phyloP scores from a whole-genome alignment of 2,888 invertebrate genomes.

The Melinaea marsaeus region DNA sequence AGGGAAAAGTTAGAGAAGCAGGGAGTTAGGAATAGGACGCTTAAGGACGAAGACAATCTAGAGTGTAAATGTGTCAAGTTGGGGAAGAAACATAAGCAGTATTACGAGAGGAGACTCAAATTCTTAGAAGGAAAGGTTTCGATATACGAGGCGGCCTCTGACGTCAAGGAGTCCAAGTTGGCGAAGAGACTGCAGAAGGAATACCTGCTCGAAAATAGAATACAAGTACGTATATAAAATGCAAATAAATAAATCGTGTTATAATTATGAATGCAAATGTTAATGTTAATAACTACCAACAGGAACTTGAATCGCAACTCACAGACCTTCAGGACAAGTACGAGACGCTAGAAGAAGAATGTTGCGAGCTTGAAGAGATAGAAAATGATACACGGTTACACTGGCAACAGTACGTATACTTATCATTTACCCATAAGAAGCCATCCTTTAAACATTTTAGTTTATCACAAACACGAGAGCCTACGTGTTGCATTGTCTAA shows the following conservation, averaged over 20 bases:
- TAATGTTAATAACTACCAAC: slow-evolving; percentile 29
- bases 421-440: neutral
- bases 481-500: no score
- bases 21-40: slow-evolving; percentile 72
- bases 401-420: slow-evolving; percentile 75
- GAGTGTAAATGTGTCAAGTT: slow-evolving; percentile 74
- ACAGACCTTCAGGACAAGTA: slow-evolving; percentile 80
- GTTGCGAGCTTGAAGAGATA: slow-evolving; percentile 85
- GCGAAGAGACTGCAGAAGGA: slow-evolving; percentile 81
- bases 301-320: slow-evolving; percentile 76
- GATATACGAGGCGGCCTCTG: slow-evolving; percentile 82
- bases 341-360: slow-evolving; percentile 82
- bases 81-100: slow-evolving; percentile 79
- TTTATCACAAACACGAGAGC: neutral
- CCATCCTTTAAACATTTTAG: neutral
- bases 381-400: slow-evolving; percentile 84
- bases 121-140: slow-evolving; percentile 81
- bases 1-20: slow-evolving; percentile 80
- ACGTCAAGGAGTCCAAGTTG: slow-evolving; percentile 79
- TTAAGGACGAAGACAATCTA: slow-evolving; percentile 64
- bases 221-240: slow-evolving; percentile 55
- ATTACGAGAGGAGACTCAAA: slow-evolving; percentile 81
- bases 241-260: neutral
- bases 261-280: slow-evolving; percentile 7
- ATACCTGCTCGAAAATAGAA: slow-evolving; percentile 71